phyloP scores from a whole-genome alignment of 2,113 vertebrate species.

The Girardinichthys multiradiatus region DNA sequence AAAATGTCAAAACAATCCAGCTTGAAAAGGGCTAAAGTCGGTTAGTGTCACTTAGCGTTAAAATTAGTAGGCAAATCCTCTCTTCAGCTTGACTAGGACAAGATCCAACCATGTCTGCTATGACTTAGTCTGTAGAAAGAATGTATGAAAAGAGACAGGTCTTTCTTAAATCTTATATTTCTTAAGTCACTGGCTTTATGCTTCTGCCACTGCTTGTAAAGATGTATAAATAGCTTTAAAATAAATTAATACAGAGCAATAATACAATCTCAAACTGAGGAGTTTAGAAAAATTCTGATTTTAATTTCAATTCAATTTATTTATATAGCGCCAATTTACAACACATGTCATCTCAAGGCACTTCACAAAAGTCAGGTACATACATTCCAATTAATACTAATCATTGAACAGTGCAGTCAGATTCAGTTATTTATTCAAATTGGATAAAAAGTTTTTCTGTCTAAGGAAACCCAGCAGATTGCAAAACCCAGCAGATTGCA shows the following conservation, averaged over 20 bases:
- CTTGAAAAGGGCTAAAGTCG: neutral
- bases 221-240: neutral
- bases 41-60: neutral
- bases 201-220: neutral
- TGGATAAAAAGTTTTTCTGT: too few species aligned
- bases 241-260: too few species aligned
- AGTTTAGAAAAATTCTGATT: neutral
- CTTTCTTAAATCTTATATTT: neutral
- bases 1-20: neutral
- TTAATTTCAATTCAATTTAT: too few species aligned
- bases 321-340: too few species aligned
- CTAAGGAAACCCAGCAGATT: too few species aligned
- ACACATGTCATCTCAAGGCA: too few species aligned
- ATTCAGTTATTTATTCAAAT: too few species aligned
- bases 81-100: neutral
- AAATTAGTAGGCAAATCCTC: neutral
- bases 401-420: too few species aligned
- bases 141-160: neutral
- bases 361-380: too few species aligned
- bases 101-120: neutral
- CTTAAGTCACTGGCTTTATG: neutral
- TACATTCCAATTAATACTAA: too few species aligned
- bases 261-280: neutral
- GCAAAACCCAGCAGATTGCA: too few species aligned
- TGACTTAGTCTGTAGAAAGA: constrained; percentile 5